These are phyloP conservation scores for Pelobates cultripes DNA, from an alignment of 2,797 vertebrate genomes.

Conservation along the genomic window DNA sequence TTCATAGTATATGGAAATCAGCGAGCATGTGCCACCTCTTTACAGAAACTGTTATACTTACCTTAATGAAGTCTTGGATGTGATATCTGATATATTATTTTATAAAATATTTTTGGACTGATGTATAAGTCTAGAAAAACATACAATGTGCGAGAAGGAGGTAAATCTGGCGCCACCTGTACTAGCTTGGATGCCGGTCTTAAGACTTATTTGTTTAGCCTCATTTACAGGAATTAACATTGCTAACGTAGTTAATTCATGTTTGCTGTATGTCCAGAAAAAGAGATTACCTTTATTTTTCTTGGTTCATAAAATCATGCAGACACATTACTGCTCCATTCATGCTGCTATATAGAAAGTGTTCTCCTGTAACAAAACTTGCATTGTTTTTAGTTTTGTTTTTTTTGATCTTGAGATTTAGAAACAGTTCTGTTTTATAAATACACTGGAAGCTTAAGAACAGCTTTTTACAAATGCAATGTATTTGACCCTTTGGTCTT, in stretches of 20 bases:
- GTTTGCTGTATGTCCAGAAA: background rate
- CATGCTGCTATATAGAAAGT: background rate
- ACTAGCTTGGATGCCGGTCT: too few species aligned
- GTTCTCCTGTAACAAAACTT: conserved; percentile 42
- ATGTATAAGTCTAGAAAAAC: too few species aligned
- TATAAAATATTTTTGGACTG: too few species aligned
- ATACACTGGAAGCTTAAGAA: conserved; percentile 61
- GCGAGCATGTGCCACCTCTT: too few species aligned
- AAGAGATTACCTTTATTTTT: background rate
- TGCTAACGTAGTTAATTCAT: background rate
- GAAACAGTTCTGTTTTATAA: conserved; percentile 60
- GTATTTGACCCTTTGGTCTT: conserved; percentile 67
- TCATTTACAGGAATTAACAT: background rate
- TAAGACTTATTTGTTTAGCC: background rate
- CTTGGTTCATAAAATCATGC: background rate
- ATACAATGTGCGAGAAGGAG: too few species aligned
- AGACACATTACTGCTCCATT: background rate
- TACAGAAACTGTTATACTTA: too few species aligned
- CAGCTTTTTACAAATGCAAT: conserved; percentile 61
- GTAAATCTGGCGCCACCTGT: too few species aligned
- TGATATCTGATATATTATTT: too few species aligned
- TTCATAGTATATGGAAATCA: too few species aligned
- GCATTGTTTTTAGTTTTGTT: background rate
- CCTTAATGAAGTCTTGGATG: too few species aligned
- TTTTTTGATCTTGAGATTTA: conserved; percentile 56